Base-by-base conservation (phyloP, 2,797 vertebrate genomes). In the Darevskia mixta region DNA sequence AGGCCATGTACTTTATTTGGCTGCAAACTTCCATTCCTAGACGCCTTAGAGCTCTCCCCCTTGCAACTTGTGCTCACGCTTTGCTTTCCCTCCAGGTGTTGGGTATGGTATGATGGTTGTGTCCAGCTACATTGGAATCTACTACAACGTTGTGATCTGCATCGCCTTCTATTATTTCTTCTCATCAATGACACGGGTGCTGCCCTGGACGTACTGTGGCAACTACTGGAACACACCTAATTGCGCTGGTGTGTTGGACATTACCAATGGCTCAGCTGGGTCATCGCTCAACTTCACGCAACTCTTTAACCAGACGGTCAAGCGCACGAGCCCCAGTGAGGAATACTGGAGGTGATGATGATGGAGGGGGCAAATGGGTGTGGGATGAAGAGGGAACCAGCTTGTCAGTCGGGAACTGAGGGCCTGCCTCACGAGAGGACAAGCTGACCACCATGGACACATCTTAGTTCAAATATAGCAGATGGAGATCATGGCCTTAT, bases 31-130 rank as follows among this genome's bases (percentile, higher is more conserved):
- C 38, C 15, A 49, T 49, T 9, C 32, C 43, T 8, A 67, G 6
- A n/a, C 15, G 3, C 18, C 27, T 45, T 73, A 43, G 49, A 43
- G 43, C 2, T 38, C 18, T 64, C 9, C 27, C 69, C 15, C 66
- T 84, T 84, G 27, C 38, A 23, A 69, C 35, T 76, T 64, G 71
- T 75, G 25, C 69, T 55, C 64, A 82, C 25, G 3, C 18, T 85
- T 86, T 86, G 55, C 45, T 75, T 79, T 85, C 29, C 77, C 71
- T 87, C 75, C 94, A 99, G 99, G 99, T 75, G 98, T 99, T 89
- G 99, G 99, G 92, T 99, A 99, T 3, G 98, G 99, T 94, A 99
- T 99, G 99, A 99, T 99, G 99, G 99, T 99, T 94, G 99, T 99
- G 90, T 99, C 99, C 93, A 98, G 98, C 0, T 99, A 99, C 95